Evolutionary conservation across 2,113 vertebrate species (phyloP).

Genomic region (Dasyprocta punctata): DNA sequence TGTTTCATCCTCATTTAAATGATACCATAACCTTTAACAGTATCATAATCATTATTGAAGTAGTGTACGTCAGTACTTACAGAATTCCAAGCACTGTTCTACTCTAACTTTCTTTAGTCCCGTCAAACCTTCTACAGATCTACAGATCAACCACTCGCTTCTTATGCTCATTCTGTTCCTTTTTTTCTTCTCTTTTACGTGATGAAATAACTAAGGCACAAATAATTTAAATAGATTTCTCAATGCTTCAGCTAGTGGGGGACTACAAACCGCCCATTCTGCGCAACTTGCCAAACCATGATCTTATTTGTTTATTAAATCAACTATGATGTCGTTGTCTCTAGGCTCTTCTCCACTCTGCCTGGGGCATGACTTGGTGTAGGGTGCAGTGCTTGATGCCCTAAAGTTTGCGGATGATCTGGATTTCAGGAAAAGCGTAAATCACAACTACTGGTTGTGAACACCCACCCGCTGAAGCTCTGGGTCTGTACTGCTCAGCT

Average conservation of each 20-base stretch:
- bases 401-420: neutral
- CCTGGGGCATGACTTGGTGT: neutral
- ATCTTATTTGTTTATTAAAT: neutral
- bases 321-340: neutral
- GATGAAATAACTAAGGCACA: neutral
- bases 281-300: neutral
- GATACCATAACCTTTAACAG: neutral
- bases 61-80: neutral
- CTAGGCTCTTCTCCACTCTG: neutral
- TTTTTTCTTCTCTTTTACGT: neutral
- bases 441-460: neutral
- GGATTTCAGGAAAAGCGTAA: neutral
- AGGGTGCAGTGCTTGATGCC: neutral
- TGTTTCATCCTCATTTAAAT: neutral
- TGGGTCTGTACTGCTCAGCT: neutral
- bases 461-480: rapidly evolving
- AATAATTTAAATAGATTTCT: neutral
- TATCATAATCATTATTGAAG: neutral
- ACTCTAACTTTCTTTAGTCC: neutral
- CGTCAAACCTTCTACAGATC: neutral
- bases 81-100: neutral
- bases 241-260: neutral
- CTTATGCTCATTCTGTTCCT: neutral
- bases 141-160: neutral
- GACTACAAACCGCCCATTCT: neutral